phyloP scores from a whole-genome alignment of 1,140 invertebrate species.

The Habropoda laboriosa region DNA sequence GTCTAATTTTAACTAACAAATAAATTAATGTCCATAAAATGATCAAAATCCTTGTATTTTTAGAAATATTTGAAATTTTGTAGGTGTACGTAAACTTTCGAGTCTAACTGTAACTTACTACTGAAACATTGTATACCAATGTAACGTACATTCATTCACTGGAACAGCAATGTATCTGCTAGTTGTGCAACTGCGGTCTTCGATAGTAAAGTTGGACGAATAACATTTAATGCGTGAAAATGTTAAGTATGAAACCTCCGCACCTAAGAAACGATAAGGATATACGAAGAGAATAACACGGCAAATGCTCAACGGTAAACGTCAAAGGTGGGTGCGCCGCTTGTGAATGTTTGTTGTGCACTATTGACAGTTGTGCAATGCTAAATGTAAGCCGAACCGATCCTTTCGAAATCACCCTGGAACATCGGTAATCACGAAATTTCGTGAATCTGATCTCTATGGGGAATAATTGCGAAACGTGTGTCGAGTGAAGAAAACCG shows the following conservation, averaged over 20 bases:
- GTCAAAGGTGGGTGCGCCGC: slow-evolving; percentile 42
- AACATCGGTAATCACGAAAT: background rate
- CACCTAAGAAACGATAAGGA: background rate
- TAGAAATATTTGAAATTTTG: too few species aligned
- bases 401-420: background rate
- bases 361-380: background rate
- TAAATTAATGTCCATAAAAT: too few species aligned
- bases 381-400: background rate
- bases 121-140: too few species aligned
- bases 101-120: too few species aligned
- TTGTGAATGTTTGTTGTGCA: slow-evolving; percentile 13
- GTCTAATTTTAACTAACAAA: too few species aligned
- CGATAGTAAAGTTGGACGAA: background rate
- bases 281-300: background rate
- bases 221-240: background rate
- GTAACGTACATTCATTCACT: background rate
- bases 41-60: too few species aligned
- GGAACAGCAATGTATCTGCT: background rate
- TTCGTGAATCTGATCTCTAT: too few species aligned
- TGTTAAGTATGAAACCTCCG: background rate
- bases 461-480: too few species aligned
- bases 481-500: too few species aligned
- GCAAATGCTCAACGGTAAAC: slow-evolving; percentile 24
- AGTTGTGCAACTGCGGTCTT: background rate
- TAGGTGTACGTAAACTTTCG: too few species aligned